Base-by-base conservation (phyloP, 2,113 vertebrate genomes). In the Notiomystis cincta region DNA sequence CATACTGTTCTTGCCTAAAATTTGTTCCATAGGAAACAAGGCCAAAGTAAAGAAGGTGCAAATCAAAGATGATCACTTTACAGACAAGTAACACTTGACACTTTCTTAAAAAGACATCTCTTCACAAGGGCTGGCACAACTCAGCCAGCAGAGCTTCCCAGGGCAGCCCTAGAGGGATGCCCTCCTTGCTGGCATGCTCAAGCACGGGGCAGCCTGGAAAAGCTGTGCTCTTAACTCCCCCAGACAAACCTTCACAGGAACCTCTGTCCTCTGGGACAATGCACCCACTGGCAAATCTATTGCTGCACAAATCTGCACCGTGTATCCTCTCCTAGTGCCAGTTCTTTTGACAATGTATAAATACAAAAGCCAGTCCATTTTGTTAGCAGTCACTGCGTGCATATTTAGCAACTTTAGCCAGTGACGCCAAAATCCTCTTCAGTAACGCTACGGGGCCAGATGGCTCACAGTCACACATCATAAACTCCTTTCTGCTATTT, bases 401-500 rank as follows among this genome's bases (percentile, higher is more conserved):
- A 9, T 8, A 61, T 67, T 92, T 16, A 62, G 76, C 61, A 90
- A 62, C 82, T 78, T 86, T 4, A 84, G 82, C 69, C 87, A 80
- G 57, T n/a, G 80, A 79, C 5, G 27, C 71, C 64, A 13, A 87
- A 89, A 91, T 83, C 64, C 79, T 88, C 78, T 81, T 91, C 77
- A 72, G 8, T 62, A 62, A 71, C 0, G 10, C 65, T 37, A 6
- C 1, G 0, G 44, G 92, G 87, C 87, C 87, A 88, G 86, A 94
- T 90, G 91, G 92, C 64, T 87, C 7, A 0, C 76, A 65, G 33
- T 93, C 71, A 48, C 83, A 82, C 82, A 71, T 75, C 82, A 71
- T 38, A 66, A 93, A 90, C 65, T 79, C 87, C 77, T 81, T 18
- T n/a, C 67, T 87, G 73, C 89, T 98, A 97, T 71, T 89, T 98